phyloP scores from a whole-genome alignment of 2,113 vertebrate genomes.

The Datnioides undecimradiatus region DNA sequence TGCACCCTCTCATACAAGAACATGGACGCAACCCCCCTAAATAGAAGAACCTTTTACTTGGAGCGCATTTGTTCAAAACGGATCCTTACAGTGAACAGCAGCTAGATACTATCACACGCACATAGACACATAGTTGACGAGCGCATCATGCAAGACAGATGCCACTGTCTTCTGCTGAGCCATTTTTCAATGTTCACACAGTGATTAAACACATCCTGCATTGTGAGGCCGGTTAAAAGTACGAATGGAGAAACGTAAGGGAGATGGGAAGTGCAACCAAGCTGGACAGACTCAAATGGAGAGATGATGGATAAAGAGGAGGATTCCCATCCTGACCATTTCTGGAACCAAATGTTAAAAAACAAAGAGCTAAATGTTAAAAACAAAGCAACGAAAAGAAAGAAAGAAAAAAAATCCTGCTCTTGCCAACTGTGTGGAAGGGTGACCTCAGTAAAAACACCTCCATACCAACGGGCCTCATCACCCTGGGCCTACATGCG shows the following conservation, averaged over 20 bases:
- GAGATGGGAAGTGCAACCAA: conserved; percentile 25
- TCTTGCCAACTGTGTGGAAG: conserved; percentile 61
- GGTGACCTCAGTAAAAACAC: conserved; percentile 58
- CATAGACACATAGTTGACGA: conserved; percentile 45
- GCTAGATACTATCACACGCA: conserved; percentile 48
- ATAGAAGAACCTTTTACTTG: conserved; percentile 68
- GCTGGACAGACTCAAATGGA: conserved; percentile 30
- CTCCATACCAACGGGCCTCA: conserved; percentile 61
- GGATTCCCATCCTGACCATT: conserved; percentile 17
- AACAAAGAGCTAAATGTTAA: conserved; percentile 53
- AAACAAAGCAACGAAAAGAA: conserved; percentile 39
- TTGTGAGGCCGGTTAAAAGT: conserved; percentile 37
- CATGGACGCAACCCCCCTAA: conserved; percentile 59
- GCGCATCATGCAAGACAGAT: conserved; percentile 66
- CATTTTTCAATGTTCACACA: conserved; percentile 62
- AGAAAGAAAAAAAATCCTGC: conserved; percentile 14
- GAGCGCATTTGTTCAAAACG: conserved; percentile 62
- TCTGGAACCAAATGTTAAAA: conserved; percentile 60
- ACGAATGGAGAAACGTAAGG: conserved; percentile 41
- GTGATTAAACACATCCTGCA: conserved; percentile 42
- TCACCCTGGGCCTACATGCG: conserved; percentile 48
- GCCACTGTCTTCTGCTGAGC: conserved; percentile 75
- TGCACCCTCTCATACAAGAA: conserved; percentile 72
- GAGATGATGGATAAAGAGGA: conserved; percentile 32
- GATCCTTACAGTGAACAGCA: conserved; percentile 58